phyloP scores from a whole-genome alignment of 2,797 vertebrate genomes.

The Triplophysa yarkandensis region DNA sequence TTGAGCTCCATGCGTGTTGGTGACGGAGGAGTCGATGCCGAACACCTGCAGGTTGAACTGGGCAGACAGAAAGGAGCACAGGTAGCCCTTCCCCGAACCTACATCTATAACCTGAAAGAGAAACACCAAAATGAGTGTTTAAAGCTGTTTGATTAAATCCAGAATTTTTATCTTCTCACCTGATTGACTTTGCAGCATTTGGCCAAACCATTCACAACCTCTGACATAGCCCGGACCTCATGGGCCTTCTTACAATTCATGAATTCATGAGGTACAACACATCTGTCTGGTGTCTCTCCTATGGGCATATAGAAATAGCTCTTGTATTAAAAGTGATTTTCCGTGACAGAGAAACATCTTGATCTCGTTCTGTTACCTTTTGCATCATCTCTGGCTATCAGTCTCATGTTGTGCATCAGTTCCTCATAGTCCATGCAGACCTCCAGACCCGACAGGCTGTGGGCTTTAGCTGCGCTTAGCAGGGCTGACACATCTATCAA shows the following conservation, averaged over 20 bases:
- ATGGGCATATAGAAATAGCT: neutral
- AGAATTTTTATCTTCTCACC: no score
- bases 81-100: slow-evolving; percentile 96
- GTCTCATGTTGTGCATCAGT: slow-evolving; percentile 72
- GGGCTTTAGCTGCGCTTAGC: slow-evolving; percentile 75
- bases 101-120: slow-evolving; percentile 87
- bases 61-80: slow-evolving; percentile 94
- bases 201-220: slow-evolving; percentile 80
- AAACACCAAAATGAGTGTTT: neutral
- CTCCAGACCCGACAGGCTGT: slow-evolving; percentile 80
- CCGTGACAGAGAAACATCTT: neutral
- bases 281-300: slow-evolving; percentile 62
- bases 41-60: slow-evolving; percentile 88
- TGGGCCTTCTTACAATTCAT: slow-evolving; percentile 99
- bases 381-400: neutral
- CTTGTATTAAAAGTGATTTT: neutral
- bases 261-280: slow-evolving; percentile 83
- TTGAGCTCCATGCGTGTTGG: slow-evolving; percentile 88
- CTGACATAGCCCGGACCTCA: slow-evolving; percentile 93
- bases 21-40: slow-evolving; percentile 93
- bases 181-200: slow-evolving; percentile 82
- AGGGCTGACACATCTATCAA: slow-evolving; percentile 79
- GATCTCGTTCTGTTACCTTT: slow-evolving; percentile 1
- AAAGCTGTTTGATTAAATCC: neutral
- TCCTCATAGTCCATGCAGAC: slow-evolving; percentile 80